Evolutionary conservation across 2,888 invertebrate species (phyloP), one percentile per base, ranked within the genome.

Genomic region (Cryptops parisi): DNA sequence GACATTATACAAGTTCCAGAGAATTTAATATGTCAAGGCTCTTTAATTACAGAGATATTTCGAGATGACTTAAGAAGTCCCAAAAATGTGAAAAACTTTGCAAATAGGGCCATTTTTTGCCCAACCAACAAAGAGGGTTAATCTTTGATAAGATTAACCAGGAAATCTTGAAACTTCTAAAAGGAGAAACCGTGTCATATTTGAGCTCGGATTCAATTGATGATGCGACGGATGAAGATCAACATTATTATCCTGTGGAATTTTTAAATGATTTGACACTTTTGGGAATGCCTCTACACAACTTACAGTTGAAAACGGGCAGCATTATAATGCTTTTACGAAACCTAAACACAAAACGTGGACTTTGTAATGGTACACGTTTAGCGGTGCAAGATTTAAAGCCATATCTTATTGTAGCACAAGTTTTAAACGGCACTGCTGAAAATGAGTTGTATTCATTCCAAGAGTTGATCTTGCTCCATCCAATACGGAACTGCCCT

Each of bases 261-360:
- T 45, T 49, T 52, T 27, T 58, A 1, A 49, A 58, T 43, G 26
- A 33, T 38, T 15, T 53, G 2, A 24, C 38, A n/a, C 9, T 39
- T 19, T 19, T 53, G 1, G 57, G 53, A 22, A 3, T 57, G n/a
- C 58, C 57, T 3, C 3, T 45, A 5, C 57, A 56, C 22, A 3
- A 48, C 1, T 22, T 55, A 2, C 21, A 21, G 15, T 47, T 58
- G n/a, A 43, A 43, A 43, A 24, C 46, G n/a, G 54, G 57, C 15
- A 22, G 51, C 12, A 19, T 26, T 19, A 44, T 57, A 6, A 57
- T 57, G 15, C 17, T 54, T n/a, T n/a, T n/a, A n/a, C n/a, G n/a
- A n/a, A n/a, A n/a, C n/a, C n/a, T n/a, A n/a, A n/a, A n/a, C n/a
- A n/a, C n/a, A n/a, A n/a, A n/a, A n/a, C n/a, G n/a, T n/a, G n/a